A percentile compares a stretch with the other conserved stretches of the same genome.
Conservation (phyloP, 2,888 invertebrate species). For the Lacanobia oleracea region DNA sequence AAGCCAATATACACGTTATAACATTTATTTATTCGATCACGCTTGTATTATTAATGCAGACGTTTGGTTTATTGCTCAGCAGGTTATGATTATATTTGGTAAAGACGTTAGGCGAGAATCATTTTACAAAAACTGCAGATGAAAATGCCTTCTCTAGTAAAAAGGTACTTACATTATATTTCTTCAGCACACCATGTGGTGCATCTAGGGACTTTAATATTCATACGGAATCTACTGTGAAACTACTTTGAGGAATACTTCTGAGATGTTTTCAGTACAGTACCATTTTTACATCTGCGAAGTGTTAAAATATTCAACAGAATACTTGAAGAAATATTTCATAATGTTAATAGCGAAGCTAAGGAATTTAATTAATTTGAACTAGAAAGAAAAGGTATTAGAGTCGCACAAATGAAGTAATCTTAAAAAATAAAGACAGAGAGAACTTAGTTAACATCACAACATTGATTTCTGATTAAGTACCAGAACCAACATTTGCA, state of each 20-base stretch:
- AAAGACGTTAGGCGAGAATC: not conserved
- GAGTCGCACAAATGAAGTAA: not conserved
- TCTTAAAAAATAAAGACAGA: not conserved
- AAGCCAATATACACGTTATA: constrained; percentile 55
- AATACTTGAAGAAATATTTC: constrained; percentile 31
- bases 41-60: constrained; percentile 37
- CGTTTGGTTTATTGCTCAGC: constrained; percentile 7
- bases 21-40: constrained; percentile 38
- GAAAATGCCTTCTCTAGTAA: constrained; percentile 5
- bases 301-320: constrained; percentile 32
- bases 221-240: constrained; percentile 57
- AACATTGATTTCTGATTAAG: not conserved
- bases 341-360: not conserved
- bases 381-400: not conserved
- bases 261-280: constrained; percentile 54
- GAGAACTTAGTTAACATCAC: constrained; percentile 4
- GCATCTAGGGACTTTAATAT: constrained; percentile 61
- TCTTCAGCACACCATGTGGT: constrained; percentile 43
- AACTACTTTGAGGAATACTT: constrained; percentile 57
- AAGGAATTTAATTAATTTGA: not conserved
- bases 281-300: constrained; percentile 38
- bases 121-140: constrained; percentile 12
- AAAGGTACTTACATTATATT: constrained; percentile 22
- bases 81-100: constrained; percentile 9
- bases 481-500: not conserved